Base-by-base conservation (phyloP, 2,113 vertebrate genomes). In the Brienomyrus longianalis region DNA sequence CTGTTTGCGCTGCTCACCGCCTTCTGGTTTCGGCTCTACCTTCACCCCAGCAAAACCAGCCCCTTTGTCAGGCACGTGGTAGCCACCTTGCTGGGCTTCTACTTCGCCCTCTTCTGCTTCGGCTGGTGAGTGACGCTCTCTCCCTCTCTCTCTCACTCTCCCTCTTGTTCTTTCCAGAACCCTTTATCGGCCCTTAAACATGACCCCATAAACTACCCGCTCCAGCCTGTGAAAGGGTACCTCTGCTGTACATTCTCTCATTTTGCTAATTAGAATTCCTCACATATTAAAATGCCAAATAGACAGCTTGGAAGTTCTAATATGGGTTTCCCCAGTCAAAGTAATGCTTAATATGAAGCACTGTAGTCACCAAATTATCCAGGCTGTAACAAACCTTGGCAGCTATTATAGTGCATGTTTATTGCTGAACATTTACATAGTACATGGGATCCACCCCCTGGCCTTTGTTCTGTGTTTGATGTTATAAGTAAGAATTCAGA, bases 81-180 rank as follows among this genome's bases (percentile, higher is more conserved):
- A 88, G 97, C 97, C 87, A 98, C 97, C 2, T 94, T 98, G 91
- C 93, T 98, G 95, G 97, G 97, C 91, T 96, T 98, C 94, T 97
- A 98, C 93, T 97, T 98, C 93, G 97, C 97, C 92, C 95, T 98
- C 93, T 98, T 98, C 95, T 98, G 97, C 96, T 98, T 98, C 93
- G 97, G 97, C 95, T 98, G 97, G 97, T 98, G 94, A 97, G 97
- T 96, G 83, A n/a, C 45, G 7, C 74, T 80, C 31, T 77, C 70
- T 39, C 31, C 9, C 70, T 15, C 5, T 39, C 70, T 31, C 11
- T n/a, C 62, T 27, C n/a, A 11, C n/a, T 66, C 62, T 70, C n/a
- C n/a, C 9, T 70, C 27, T 70, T 27, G n/a, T 27, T 13, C 62
- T 70, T 66, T 31, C n/a, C 10, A 2, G n/a, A 27, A 66, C n/a